phyloP scores from a whole-genome alignment of 2,113 vertebrate genomes.

The Ciconia maguari region DNA sequence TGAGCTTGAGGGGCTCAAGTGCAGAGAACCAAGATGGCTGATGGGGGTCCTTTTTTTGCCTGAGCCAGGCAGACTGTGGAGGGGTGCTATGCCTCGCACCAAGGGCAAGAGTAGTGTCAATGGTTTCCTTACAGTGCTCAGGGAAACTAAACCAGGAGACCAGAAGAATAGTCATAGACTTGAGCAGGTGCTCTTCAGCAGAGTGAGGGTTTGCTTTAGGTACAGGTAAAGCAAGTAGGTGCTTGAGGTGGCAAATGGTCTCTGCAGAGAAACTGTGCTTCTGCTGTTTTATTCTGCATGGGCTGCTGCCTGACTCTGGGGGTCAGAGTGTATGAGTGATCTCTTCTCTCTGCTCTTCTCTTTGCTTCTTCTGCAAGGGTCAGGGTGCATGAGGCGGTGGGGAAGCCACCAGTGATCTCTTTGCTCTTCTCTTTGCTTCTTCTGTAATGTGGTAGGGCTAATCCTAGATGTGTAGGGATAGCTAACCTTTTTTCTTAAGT shows the following conservation, averaged over 20 bases:
- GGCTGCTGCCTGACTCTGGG: not conserved
- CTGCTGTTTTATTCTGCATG: not conserved
- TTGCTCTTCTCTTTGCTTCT: not conserved
- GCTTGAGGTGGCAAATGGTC: not conserved
- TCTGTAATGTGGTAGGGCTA: not conserved
- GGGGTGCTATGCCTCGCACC: fast-evolving
- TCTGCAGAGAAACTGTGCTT: not conserved
- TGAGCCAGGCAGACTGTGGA: not conserved
- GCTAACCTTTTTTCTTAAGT: not conserved
- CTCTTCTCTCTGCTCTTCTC: not conserved
- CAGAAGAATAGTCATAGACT: fast-evolving
- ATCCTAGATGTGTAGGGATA: not conserved
- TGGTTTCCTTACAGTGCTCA: not conserved
- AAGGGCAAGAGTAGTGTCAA: fast-evolving
- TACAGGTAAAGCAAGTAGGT: not conserved
- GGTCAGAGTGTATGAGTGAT: not conserved
- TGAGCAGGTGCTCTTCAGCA: not conserved
- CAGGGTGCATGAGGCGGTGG: no score
- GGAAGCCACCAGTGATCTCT: not conserved
- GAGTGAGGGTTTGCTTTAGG: not conserved
- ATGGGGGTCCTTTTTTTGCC: no score
- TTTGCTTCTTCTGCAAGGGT: not conserved
- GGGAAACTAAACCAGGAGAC: not conserved
- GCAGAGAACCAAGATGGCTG: fast-evolving
- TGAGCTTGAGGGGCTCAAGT: not conserved